A percentile compares a stretch with the other conserved stretches of the same genome.
Conservation (phyloP, 2,113 vertebrate species). For the Neotoma lepida region DNA sequence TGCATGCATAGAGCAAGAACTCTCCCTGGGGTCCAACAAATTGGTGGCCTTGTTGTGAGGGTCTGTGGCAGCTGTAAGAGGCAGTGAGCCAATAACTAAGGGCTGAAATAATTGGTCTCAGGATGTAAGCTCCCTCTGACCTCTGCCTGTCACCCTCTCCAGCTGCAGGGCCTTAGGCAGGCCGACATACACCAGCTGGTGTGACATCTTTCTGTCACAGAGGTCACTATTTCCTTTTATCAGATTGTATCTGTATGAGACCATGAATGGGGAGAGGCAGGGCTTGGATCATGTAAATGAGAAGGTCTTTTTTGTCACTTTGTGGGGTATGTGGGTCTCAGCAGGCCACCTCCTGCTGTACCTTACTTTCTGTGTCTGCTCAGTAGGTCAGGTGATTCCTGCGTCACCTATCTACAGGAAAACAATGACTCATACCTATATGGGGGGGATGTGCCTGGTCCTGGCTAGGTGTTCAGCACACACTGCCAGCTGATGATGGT, state of each 20-base stretch:
- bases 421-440: not conserved
- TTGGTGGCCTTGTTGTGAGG: slow-evolving; percentile 19
- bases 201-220: slow-evolving; percentile 14
- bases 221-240: slow-evolving; percentile 49
- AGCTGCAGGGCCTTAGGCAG: not conserved
- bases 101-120: slow-evolving; percentile 69
- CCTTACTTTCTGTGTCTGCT: not conserved
- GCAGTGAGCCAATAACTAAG: not conserved
- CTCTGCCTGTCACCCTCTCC: not conserved
- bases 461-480: accelerated
- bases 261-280: not conserved
- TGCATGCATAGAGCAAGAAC: not conserved
- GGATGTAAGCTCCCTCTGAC: not conserved
- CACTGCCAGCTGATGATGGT: accelerated
- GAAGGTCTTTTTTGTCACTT: not conserved
- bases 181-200: slow-evolving; percentile 20
- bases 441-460: accelerated
- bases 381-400: not conserved
- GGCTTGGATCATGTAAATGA: not conserved
- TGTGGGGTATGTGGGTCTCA: not conserved
- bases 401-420: not conserved
- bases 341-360: accelerated
- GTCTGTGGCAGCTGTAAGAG: slow-evolving; percentile 32
- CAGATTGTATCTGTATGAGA: not conserved
- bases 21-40: slow-evolving; percentile 42